Evolutionary conservation across 2,888 invertebrate genomes (phyloP), one percentile per base, ranked within the genome.

Genomic region (Polietes domitor): DNA sequence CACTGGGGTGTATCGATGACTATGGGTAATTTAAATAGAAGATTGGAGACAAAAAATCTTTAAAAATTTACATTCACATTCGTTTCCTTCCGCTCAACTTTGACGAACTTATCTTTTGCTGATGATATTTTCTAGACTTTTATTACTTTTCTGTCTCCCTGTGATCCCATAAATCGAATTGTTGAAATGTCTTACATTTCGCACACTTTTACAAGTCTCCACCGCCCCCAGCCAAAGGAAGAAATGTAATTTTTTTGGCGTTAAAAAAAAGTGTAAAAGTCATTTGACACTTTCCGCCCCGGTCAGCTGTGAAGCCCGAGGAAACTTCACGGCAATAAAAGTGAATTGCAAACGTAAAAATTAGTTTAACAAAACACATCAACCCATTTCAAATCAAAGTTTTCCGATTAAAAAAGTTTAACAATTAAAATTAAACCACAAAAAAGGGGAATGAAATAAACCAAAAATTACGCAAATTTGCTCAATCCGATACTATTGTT

Each of bases 351-450:
- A 26, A 73, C 73, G 58, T 73, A 73, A 58, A 61, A 73, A 53
- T 55, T 26, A 41, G 17, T 68, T 63, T 74, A 19, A 43, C 26
- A 74, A 55, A 65, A 65, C 12, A n/a, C 47, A 47, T 79, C 65
- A 73, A 79, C 58, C 73, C 73, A 78, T 77, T 71, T 82, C 50
- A 77, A 55, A 73, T 73, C 53, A 84, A 86, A 85, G 63, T 85
- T 83, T 82, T 73, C 61, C 78, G 80, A 83, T 86, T 83, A 68
- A 82, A 85, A 83, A 87, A 87, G 81, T 86, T 87, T 82, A 85
- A 85, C 85, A 86, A 86, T 87, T 87, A 86, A 83, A 85, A 81
- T 41, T 65, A 61, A 53, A 63, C 19, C 68, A 68, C 26, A 37
- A 32, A 58, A 50, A 65, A 63, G 74, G 9, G 1, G 9, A 37